phyloP scores from a whole-genome alignment of 2,113 vertebrate genomes.

The Tetrax tetrax region DNA sequence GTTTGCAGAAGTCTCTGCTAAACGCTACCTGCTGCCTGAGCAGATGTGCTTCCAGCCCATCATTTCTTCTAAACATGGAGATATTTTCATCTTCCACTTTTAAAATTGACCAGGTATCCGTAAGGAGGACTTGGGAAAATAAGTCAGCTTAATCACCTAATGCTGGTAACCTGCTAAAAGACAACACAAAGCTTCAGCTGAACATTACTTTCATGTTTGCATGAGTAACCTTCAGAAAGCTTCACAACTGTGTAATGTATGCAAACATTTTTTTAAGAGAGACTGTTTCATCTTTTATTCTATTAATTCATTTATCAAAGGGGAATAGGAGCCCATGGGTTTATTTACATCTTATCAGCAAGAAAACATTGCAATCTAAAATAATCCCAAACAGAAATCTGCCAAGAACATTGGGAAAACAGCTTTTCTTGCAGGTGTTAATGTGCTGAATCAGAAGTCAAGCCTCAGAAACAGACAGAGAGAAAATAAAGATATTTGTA shows the following conservation, averaged over 20 bases:
- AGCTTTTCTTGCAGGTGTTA: constrained; percentile 34
- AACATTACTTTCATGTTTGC: neutral
- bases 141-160: neutral
- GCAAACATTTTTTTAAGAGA: neutral
- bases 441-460: constrained; percentile 28
- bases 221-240: neutral
- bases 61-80: neutral
- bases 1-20: neutral
- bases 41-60: neutral
- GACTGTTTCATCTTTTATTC: constrained; percentile 19
- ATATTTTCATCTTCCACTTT: neutral
- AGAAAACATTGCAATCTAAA: constrained; percentile 27
- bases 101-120: neutral
- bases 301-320: constrained; percentile 43
- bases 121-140: neutral
- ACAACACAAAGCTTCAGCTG: neutral
- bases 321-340: neutral
- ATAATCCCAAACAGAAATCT: constrained; percentile 3
- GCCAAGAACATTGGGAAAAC: neutral
- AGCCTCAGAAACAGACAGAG: neutral
- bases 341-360: constrained; percentile 20
- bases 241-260: neutral
- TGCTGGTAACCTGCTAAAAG: neutral
- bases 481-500: constrained; percentile 8
- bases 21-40: neutral